A percentile compares a stretch with the other conserved stretches of the same genome.
Conservation (phyloP, 2,113 vertebrate genomes). For the Esox niger region DNA sequence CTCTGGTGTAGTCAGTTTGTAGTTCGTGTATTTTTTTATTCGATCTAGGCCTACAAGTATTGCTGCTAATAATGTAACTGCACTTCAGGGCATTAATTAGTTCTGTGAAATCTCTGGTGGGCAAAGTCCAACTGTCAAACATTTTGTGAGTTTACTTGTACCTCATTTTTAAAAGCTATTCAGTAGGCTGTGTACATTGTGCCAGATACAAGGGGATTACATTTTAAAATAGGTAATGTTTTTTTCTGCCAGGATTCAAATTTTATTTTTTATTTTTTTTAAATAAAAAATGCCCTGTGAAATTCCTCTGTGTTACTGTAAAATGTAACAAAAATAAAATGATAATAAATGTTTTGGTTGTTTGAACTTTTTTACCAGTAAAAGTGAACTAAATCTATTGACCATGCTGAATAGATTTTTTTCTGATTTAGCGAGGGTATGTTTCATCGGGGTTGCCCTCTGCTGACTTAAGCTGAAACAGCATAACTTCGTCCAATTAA, state of each 20-base stretch:
- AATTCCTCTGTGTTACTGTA: slow-evolving; percentile 56
- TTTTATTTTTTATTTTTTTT: slow-evolving; percentile 66
- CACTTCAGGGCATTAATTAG: slow-evolving; percentile 73
- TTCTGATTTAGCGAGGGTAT: too few species aligned
- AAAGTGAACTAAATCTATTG: too few species aligned
- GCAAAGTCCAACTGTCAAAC: slow-evolving; percentile 11
- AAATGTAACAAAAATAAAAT: slow-evolving; percentile 34
- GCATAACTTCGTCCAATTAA: too few species aligned
- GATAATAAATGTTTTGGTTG: slow-evolving; percentile 36
- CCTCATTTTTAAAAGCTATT: too few species aligned
- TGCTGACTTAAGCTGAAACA: too few species aligned
- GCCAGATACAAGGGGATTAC: slow-evolving; percentile 39
- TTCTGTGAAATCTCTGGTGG: slow-evolving; percentile 58
- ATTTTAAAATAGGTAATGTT: too few species aligned
- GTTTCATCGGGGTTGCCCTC: too few species aligned
- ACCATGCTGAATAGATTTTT: too few species aligned
- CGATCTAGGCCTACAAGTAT: slow-evolving; percentile 35
- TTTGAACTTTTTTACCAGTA: too few species aligned
- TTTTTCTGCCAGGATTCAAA: slow-evolving; percentile 51
- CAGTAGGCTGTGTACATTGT: slow-evolving; percentile 51
- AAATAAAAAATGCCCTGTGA: slow-evolving; percentile 51
- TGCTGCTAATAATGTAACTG: slow-evolving; percentile 69
- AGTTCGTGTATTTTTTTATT: slow-evolving; percentile 64
- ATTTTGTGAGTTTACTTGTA: too few species aligned
- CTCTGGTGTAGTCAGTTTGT: slow-evolving; percentile 32